These are phyloP conservation scores for Thera obeliscata DNA, from an alignment of 2,888 invertebrate species.

Conservation along the genomic window DNA sequence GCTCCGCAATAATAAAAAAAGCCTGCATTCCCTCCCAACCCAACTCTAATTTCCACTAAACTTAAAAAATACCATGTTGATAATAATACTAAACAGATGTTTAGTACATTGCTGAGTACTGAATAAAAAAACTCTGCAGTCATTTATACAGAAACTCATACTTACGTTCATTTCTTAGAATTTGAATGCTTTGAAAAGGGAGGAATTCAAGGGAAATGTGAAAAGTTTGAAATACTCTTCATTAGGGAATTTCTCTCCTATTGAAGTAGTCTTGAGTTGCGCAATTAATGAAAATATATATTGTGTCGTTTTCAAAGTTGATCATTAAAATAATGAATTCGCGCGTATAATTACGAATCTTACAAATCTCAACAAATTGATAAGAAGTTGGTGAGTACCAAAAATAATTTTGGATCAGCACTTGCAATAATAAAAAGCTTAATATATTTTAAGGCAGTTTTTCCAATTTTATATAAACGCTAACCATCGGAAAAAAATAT, in stretches of 20 bases:
- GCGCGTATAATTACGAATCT: conserved; percentile 29
- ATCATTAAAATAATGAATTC: conserved; percentile 52
- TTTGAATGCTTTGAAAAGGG: conserved; percentile 42
- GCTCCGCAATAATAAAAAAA: too few species aligned
- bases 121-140: not conserved
- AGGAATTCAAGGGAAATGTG: conserved; percentile 40
- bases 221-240: conserved; percentile 53
- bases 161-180: conserved; percentile 30
- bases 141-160: conserved; percentile 10
- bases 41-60: too few species aligned
- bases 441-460: not conserved
- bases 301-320: conserved; percentile 42
- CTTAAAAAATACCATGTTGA: not conserved
- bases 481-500: too few species aligned
- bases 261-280: conserved; percentile 35
- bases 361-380: conserved; percentile 23
- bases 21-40: too few species aligned
- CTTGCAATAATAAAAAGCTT: not conserved
- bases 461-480: too few species aligned
- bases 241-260: conserved; percentile 48
- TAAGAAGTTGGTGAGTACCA: not conserved
- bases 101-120: not conserved
- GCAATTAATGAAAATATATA: conserved; percentile 49
- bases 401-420: too few species aligned
- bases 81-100: not conserved